These are phyloP conservation scores for Ganaspis brasiliensis DNA, from an alignment of 2,888 invertebrate genomes.

Conservation along the genomic window DNA sequence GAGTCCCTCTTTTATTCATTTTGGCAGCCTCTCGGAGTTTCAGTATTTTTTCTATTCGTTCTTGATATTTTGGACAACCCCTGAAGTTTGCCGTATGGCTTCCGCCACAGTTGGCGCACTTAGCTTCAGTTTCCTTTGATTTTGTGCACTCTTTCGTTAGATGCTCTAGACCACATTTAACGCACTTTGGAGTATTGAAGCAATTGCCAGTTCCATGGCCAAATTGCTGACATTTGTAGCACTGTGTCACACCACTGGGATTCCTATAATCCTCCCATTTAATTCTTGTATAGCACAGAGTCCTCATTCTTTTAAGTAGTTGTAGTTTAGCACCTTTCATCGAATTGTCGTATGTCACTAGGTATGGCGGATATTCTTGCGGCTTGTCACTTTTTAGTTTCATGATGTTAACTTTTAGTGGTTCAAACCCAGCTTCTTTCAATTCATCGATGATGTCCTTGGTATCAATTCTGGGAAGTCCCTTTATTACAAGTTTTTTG, in stretches of 20 bases:
- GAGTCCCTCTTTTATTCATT: background rate
- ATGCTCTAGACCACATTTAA: background rate
- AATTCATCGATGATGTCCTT: background rate
- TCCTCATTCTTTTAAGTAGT: background rate
- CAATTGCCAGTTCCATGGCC: background rate
- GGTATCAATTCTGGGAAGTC: background rate
- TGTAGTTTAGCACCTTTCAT: background rate
- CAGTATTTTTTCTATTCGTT: slow-evolving; percentile 47
- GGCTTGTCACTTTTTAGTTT: background rate
- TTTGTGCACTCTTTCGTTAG: background rate
- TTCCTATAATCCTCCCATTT: background rate
- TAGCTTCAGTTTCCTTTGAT: slow-evolving; percentile 29
- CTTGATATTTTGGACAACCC: slow-evolving; percentile 56
- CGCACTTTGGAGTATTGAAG: background rate
- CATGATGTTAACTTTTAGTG: background rate
- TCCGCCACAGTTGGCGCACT: slow-evolving; percentile 63
- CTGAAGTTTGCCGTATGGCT: slow-evolving; percentile 61
- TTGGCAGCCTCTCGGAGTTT: background rate
- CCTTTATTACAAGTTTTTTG: background rate
- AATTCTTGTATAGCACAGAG: background rate
- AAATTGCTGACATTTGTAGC: background rate
- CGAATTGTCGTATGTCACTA: background rate
- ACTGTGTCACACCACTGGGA: background rate
- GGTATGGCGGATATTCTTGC: background rate
- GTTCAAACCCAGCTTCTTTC: background rate